Evolutionary conservation across 2,797 vertebrate species (phyloP), one percentile per base, ranked within the genome.

Genomic region (Aotus griseimembra): DNA sequence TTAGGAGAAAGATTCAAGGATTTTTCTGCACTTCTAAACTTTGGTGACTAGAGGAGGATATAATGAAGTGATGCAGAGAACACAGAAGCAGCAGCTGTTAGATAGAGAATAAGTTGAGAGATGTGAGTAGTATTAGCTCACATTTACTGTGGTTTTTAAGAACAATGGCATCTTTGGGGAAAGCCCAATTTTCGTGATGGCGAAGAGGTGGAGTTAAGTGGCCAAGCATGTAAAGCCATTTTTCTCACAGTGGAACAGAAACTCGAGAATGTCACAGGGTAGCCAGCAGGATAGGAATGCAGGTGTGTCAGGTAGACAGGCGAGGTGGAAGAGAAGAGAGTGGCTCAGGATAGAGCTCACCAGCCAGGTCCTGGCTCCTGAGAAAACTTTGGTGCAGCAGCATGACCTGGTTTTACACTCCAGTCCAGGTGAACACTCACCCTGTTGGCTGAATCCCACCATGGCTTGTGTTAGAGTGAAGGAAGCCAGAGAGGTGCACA

Each of bases 121-220:
- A 44, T 52, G 50, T 39, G 44, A 58, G n/a, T 82, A 46, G 13
- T 7, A n/a, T 36, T 88, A 86, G 87, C 28, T 67, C 33, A n/a
- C 46, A 22, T 36, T 28, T 75, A 14, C 6, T 67, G 10, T 81
- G 33, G 22, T 33, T 91, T 82, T 96, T 61, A 90, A 93, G 93
- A 93, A 36, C 36, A 84, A 20, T 33, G 11, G 20, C 50, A 44
- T 39, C 46, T 58, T 58, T 33, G 70, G 44, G 67, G 46, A 33
- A 75, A 44, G 17, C 33, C 10, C 4, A n/a, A 30, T 50, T 87
- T 77, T 24, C 44, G 57, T 2, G 30, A 84, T 76, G 36, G 44
- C 17, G 36, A 46, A 22, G 61, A 67, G 55, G 12, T 73, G 12
- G 50, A 52, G 11, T 46, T 36, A 75, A 44, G 22, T 58, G 22